These are phyloP conservation scores for Penaeus chinensis DNA, from an alignment of 1,140 invertebrate species.

Conservation along the genomic window DNA sequence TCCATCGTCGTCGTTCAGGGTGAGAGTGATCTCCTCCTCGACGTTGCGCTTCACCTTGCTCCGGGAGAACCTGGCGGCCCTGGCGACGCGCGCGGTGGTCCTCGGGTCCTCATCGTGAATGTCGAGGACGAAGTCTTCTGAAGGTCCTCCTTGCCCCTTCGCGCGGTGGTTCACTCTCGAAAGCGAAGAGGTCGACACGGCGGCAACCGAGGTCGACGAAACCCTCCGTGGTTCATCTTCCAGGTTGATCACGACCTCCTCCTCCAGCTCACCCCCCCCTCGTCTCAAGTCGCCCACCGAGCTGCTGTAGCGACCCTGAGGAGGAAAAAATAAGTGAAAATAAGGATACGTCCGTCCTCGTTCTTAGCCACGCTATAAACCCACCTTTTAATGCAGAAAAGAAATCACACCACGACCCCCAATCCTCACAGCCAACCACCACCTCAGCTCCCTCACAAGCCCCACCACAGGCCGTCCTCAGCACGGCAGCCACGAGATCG, in stretches of 20 bases:
- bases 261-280: neutral
- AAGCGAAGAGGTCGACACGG: slow-evolving; percentile 10
- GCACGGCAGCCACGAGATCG: too few species aligned
- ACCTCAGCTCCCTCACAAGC: too few species aligned
- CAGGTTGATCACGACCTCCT: slow-evolving; percentile 7
- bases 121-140: neutral
- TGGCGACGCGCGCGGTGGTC: neutral
- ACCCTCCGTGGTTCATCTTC: slow-evolving; percentile 16
- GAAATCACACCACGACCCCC: too few species aligned
- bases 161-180: neutral
- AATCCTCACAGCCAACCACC: too few species aligned
- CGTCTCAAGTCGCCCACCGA: slow-evolving; percentile 40
- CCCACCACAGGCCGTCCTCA: too few species aligned
- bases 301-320: slow-evolving; percentile 38
- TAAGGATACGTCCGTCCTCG: neutral
- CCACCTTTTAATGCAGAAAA: too few species aligned
- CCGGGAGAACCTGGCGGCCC: neutral
- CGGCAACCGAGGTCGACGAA: neutral
- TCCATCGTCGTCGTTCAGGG: slow-evolving; percentile 3
- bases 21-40: slow-evolving; percentile 17
- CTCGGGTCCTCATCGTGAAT: neutral
- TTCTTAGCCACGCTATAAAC: neutral
- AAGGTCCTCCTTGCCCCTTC: slow-evolving; percentile 6
- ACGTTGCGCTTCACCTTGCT: slow-evolving; percentile 27
- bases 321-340: neutral